Percentiles rank a stretch among this genome's conserved stretches.
phyloP scores from a whole-genome alignment of 2,888 invertebrate species.

The Minunthozetes semirufus region DNA sequence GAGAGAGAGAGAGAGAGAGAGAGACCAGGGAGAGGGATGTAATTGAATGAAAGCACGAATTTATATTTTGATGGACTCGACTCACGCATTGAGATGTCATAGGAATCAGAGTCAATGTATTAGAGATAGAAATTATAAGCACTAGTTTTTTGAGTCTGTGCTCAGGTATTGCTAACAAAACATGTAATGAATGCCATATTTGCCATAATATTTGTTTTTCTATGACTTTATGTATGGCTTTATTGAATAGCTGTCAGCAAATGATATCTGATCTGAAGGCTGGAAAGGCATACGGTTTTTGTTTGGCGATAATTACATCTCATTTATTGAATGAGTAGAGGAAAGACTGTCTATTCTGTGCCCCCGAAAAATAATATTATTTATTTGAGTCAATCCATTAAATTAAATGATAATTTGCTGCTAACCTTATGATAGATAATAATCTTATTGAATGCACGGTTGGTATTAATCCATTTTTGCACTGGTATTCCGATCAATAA shows the following conservation, averaged over 20 bases:
- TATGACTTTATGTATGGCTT: not conserved
- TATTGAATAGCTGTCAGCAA: conserved; percentile 4
- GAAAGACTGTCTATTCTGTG: not conserved
- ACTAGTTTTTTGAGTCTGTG: not conserved
- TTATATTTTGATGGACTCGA: conserved; percentile 18
- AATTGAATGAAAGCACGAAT: conserved; percentile 29
- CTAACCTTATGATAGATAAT: conserved; percentile 8
- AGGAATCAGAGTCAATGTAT: not conserved
- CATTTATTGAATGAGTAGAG: conserved; percentile 10
- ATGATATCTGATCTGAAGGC: not conserved
- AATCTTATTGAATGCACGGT: conserved; percentile 19
- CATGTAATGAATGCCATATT: conserved; percentile 10
- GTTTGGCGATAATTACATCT: conserved; percentile 4
- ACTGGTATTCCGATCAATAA: not conserved
- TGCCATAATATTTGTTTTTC: not conserved
- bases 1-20: not conserved
- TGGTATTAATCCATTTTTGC: not conserved
- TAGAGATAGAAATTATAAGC: not conserved
- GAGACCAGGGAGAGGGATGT: not conserved
- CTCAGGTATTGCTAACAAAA: not conserved
- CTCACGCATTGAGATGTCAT: conserved; percentile 19
- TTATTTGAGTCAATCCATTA: conserved; percentile 16
- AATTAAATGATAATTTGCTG: conserved; percentile 11
- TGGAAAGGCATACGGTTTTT: not conserved
- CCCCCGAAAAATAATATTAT: conserved; percentile 4